Conservation (phyloP, 2,888 invertebrate genomes). For the Apoda limacodes region DNA sequence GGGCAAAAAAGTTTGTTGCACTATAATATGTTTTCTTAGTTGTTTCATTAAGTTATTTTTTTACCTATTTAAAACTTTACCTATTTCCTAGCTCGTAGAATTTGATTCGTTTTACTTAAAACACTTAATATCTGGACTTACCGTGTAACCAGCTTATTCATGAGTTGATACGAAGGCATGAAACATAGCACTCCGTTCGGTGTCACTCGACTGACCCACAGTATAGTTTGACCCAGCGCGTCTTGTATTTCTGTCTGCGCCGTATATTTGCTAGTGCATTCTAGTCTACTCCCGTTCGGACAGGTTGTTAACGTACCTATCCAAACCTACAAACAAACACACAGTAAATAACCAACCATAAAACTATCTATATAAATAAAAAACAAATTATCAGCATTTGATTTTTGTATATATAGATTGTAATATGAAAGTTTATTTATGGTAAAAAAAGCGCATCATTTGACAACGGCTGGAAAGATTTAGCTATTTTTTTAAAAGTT, state of each 20-base stretch:
- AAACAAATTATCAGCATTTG: too few relatives aligned
- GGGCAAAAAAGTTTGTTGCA: too few relatives aligned
- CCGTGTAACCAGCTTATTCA: conserved; percentile 65
- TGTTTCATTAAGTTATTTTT: too few relatives aligned
- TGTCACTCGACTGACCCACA: conserved; percentile 66
- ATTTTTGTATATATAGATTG: neutral
- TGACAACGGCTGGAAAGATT: too few relatives aligned
- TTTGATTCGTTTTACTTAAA: too few relatives aligned
- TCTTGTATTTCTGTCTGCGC: conserved; percentile 60
- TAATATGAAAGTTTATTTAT: neutral
- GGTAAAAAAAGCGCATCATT: too few relatives aligned
- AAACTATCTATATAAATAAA: too few relatives aligned
- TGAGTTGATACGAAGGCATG: conserved; percentile 76
- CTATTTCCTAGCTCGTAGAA: too few relatives aligned
- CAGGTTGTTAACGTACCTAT: conserved; percentile 66
- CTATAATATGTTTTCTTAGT: too few relatives aligned
- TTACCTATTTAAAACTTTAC: too few relatives aligned
- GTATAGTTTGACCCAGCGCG: conserved; percentile 70
- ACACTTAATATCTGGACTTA: too few relatives aligned
- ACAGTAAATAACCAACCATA: neutral
- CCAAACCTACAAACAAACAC: conserved; percentile 62
- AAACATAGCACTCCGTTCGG: conserved; percentile 83
- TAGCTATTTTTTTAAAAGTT: too few relatives aligned
- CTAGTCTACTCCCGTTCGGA: conserved; percentile 35
- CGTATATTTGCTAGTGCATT: conserved; percentile 32